Evolutionary conservation across 2,888 invertebrate genomes (phyloP).

Genomic region (Phengaris arion): DNA sequence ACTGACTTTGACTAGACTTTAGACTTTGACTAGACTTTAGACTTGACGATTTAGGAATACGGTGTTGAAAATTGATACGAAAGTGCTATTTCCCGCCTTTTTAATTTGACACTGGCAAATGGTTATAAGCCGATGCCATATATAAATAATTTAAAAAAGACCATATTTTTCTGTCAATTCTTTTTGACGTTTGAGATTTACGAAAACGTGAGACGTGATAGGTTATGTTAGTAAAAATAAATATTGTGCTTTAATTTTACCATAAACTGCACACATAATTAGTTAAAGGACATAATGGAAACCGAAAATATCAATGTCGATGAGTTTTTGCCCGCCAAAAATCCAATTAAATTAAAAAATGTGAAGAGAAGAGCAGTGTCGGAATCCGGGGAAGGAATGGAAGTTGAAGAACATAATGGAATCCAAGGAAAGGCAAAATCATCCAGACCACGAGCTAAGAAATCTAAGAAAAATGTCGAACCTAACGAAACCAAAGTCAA

Average conservation of each 20-base stretch:
- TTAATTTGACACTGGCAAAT: too few relatives aligned
- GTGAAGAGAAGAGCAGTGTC: conserved; percentile 72
- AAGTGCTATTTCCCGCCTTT: too few relatives aligned
- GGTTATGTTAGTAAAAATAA: conserved; percentile 19
- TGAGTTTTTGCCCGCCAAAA: conserved; percentile 75
- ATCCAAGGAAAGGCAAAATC: conserved; percentile 71
- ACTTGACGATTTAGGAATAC: too few relatives aligned
- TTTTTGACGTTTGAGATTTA: not conserved
- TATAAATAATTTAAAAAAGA: too few relatives aligned
- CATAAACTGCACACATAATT: not conserved
- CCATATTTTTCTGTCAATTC: not conserved
- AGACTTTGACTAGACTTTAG: too few relatives aligned
- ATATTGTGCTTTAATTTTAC: conserved; percentile 1
- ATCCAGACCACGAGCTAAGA: conserved; percentile 64
- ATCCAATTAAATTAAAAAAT: conserved; percentile 70
- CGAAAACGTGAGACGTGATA: conserved; percentile 5
- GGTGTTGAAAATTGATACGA: too few relatives aligned
- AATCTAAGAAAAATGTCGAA: conserved; percentile 59
- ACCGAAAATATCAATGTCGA: conserved; percentile 74
- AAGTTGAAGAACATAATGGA: conserved; percentile 83
- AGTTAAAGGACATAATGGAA: conserved; percentile 55
- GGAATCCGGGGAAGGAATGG: conserved; percentile 80
- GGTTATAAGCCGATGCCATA: too few relatives aligned
- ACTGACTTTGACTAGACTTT: too few relatives aligned
- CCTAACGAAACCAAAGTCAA: conserved; percentile 79